phyloP scores from a whole-genome alignment of 2,888 invertebrate genomes.

The Caenorhabditis japonica region DNA sequence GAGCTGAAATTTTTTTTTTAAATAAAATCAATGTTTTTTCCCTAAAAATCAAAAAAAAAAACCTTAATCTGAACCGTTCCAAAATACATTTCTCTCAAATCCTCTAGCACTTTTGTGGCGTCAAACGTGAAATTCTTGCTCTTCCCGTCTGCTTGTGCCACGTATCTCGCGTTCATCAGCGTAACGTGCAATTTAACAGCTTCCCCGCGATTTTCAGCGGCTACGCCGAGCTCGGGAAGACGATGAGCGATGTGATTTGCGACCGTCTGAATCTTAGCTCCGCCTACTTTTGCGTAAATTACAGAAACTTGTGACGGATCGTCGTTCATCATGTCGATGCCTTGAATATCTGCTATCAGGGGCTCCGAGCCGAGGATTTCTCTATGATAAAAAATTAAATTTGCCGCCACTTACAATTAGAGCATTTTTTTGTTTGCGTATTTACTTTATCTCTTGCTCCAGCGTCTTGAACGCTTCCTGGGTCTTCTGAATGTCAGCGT shows the following conservation, averaged over 20 bases:
- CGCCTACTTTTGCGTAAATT: conserved; percentile 53
- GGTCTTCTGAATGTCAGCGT: conserved; percentile 29
- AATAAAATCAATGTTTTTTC: background rate
- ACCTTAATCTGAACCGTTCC: conserved; percentile 45
- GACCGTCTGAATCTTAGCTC: conserved; percentile 45
- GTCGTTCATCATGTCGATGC: conserved; percentile 63
- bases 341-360: conserved; percentile 40
- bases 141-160: conserved; percentile 25
- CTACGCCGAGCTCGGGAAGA: conserved; percentile 24
- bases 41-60: too few relatives aligned
- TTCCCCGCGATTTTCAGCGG: conserved; percentile 1
- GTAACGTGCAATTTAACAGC: conserved; percentile 60
- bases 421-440: background rate
- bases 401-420: too few relatives aligned
- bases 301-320: conserved; percentile 55
- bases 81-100: conserved; percentile 47
- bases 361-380: background rate
- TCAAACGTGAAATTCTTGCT: conserved; percentile 35
- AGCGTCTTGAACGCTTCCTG: conserved; percentile 13
- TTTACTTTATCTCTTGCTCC: conserved; percentile 39
- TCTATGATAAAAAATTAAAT: too few relatives aligned
- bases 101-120: conserved; percentile 39
- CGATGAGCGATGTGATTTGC: conserved; percentile 36
- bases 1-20: conserved; percentile 25
- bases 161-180: conserved; percentile 56